These are phyloP conservation scores for Nesoenas mayeri DNA, from an alignment of 2,113 vertebrate species.

Conservation along the genomic window DNA sequence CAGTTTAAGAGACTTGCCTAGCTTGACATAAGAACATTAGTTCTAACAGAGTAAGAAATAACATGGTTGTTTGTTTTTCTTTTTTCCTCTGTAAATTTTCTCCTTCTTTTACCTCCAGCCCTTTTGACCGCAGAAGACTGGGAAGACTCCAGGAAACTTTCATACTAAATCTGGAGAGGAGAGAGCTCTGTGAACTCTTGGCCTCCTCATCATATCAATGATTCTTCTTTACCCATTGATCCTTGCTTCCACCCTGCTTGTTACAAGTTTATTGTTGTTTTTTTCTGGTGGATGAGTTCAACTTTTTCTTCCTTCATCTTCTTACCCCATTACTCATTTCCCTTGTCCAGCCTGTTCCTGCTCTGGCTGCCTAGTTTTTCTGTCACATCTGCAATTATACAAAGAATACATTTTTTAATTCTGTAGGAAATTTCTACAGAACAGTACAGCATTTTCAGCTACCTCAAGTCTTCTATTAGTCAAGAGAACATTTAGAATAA, in stretches of 20 bases:
- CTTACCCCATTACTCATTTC: background rate
- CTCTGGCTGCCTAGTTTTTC: background rate
- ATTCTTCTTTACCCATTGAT: background rate
- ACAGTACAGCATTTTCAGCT: background rate
- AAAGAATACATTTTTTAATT: background rate
- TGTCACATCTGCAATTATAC: background rate
- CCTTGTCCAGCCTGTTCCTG: background rate
- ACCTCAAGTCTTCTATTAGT: background rate
- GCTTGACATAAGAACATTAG: background rate
- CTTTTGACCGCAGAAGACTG: background rate
- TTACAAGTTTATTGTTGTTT: background rate
- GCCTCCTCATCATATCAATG: background rate
- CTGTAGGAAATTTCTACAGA: background rate
- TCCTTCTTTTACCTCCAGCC: background rate
- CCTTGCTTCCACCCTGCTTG: background rate
- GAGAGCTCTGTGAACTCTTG: background rate
- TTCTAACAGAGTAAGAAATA: background rate
- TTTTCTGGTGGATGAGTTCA: background rate
- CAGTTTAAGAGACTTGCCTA: background rate
- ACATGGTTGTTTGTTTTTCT: background rate
- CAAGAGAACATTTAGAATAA: background rate
- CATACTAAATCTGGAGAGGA: background rate
- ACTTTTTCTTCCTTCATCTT: background rate
- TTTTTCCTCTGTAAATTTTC: background rate
- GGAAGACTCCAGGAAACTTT: background rate